A percentile compares a stretch with the other conserved stretches of the same genome.
Evolutionary conservation across 2,888 invertebrate genomes (phyloP).

Genomic region (Dorcus parallelipipedus): DNA sequence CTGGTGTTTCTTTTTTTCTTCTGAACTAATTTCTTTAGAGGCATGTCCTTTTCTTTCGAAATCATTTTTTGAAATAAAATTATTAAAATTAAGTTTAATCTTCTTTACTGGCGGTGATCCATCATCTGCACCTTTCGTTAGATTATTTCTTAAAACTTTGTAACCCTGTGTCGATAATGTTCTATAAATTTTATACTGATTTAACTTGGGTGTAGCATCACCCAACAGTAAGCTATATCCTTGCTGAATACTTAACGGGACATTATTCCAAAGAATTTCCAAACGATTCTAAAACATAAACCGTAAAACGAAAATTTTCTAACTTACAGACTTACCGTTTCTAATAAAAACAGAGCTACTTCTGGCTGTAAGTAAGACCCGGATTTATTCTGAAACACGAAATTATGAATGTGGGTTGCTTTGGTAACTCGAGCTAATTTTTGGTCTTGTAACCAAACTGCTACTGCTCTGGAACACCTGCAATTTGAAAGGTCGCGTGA

Average conservation of each 20-base stretch:
- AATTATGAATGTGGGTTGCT: constrained; percentile 33
- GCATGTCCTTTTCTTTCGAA: background rate
- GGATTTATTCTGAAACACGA: constrained; percentile 39
- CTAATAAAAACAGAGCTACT: constrained; percentile 64
- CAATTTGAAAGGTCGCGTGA: background rate
- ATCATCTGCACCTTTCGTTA: constrained; percentile 14
- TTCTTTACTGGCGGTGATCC: constrained; percentile 3
- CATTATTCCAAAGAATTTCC: constrained; percentile 55
- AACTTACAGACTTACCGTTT: constrained; percentile 55
- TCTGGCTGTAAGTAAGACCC: constrained; percentile 55
- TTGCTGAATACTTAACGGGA: constrained; percentile 63
- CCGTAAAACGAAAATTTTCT: constrained; percentile 4
- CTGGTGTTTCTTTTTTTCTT: background rate
- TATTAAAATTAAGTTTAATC: constrained; percentile 2
- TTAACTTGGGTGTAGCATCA: constrained; percentile 20
- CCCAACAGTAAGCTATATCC: constrained; percentile 57
- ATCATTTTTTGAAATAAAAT: background rate
- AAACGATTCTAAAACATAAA: constrained; percentile 57
- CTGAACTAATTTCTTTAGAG: background rate
- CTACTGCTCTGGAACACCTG: constrained; percentile 38
- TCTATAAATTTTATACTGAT: constrained; percentile 37
- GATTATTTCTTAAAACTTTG: constrained; percentile 8
- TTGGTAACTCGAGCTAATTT: constrained; percentile 33
- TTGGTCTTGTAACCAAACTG: constrained; percentile 33
- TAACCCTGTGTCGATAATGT: constrained; percentile 36